Evolutionary conservation across 37 sponge, comb jelly and placozoan genomes (phyloP).

Genomic region (Oopsacas minuta): DNA sequence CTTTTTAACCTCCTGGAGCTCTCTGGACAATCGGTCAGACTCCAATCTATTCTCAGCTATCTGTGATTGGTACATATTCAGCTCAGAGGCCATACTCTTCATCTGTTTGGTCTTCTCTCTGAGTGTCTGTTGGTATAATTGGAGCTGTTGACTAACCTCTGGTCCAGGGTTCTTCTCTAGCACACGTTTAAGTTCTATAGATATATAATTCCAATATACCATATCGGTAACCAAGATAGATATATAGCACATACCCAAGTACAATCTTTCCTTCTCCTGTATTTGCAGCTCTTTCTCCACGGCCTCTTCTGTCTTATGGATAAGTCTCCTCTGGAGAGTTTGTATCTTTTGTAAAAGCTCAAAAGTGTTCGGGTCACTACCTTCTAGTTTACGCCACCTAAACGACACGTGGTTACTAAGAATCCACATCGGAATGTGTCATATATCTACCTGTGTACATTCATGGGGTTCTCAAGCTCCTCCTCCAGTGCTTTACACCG

Average conservation of each 20-base stretch:
- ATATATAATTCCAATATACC: background rate
- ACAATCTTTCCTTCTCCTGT: conserved; percentile 96
- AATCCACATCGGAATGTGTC: background rate
- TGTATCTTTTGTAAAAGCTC: conserved; percentile 99
- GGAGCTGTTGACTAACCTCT: conserved; percentile 95
- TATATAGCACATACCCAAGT: conserved; percentile 22
- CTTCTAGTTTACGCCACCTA: conserved; percentile 35
- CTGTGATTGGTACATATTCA: conserved; percentile 98
- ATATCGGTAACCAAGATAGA: background rate
- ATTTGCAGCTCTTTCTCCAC: conserved; percentile 95
- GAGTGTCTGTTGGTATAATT: conserved; percentile 97
- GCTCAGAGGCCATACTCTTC: conserved; percentile 97
- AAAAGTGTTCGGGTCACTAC: conserved; percentile 96
- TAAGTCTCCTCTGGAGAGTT: conserved; percentile 88
- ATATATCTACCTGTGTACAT: conserved; percentile 95
- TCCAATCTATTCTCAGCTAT: conserved; percentile 83
- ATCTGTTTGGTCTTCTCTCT: conserved; percentile 98
- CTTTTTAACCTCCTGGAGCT: conserved; percentile 96
- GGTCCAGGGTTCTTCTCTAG: conserved; percentile 98
- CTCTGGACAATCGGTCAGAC: conserved; percentile 73
- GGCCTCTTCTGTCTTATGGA: conserved; percentile 95
- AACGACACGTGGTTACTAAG: conserved; percentile 43
- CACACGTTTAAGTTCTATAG: conserved; percentile 85
- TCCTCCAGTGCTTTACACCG: conserved; percentile 98
- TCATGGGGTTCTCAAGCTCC: conserved; percentile 99